Percentiles rank a stretch among this genome's conserved stretches.
Evolutionary conservation across 2,888 invertebrate species (phyloP).

Genomic region (Ethmia dodecea): DNA sequence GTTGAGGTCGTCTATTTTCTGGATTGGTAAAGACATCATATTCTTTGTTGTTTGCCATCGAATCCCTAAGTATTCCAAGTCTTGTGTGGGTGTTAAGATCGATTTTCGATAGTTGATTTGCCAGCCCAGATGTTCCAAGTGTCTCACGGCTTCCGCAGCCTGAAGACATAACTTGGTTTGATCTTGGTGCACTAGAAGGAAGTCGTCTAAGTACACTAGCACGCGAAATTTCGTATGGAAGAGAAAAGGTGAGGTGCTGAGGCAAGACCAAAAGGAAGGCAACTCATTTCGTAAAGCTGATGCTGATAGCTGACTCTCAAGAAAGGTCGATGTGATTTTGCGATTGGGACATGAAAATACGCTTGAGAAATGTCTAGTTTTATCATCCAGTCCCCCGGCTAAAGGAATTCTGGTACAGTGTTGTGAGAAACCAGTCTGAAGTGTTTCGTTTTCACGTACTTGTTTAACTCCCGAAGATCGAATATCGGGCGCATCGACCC

Average conservation of each 20-base stretch:
- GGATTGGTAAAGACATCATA: background rate
- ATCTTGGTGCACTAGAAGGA: background rate
- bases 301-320: constrained; percentile 1
- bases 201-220: constrained; percentile 13
- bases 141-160: background rate
- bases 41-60: background rate
- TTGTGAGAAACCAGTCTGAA: too few species aligned
- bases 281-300: constrained; percentile 1
- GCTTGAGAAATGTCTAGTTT: too few species aligned
- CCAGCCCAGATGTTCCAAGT: background rate
- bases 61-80: background rate
- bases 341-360: constrained; percentile 1
- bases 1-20: too few species aligned
- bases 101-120: background rate
- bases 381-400: too few species aligned
- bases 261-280: constrained; percentile 13
- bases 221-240: constrained; percentile 6
- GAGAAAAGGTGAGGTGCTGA: constrained; percentile 10
- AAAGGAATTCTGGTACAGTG: too few species aligned
- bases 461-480: too few species aligned
- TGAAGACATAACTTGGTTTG: background rate
- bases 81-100: background rate
- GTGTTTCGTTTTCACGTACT: too few species aligned
- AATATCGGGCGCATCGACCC: too few species aligned
- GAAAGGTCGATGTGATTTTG: background rate